A percentile compares a stretch with the other conserved stretches of the same genome.
phyloP scores from a whole-genome alignment of 2,797 vertebrate species.

The Etheostoma perlongum region DNA sequence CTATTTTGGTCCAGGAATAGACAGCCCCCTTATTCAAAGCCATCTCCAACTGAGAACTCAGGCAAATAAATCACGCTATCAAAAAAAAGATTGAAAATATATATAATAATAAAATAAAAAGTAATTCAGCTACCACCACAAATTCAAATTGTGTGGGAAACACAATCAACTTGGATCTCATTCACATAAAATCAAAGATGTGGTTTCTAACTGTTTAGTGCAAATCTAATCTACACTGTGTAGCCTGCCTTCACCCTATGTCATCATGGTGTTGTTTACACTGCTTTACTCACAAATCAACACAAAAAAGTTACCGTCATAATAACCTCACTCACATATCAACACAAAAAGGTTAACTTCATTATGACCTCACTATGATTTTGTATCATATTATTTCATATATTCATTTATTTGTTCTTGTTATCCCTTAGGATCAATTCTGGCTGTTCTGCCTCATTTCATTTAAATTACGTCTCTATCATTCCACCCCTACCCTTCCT shows the following conservation, averaged over 20 bases:
- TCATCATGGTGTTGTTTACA: too few relatives aligned
- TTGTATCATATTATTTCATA: background rate
- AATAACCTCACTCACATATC: background rate
- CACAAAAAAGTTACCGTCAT: background rate
- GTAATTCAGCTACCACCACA: too few relatives aligned
- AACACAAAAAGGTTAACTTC: constrained; percentile 1
- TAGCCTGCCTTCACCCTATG: background rate
- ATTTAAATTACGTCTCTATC: constrained; percentile 8
- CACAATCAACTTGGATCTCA: background rate
- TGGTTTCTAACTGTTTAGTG: constrained; percentile 12
- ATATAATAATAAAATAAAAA: too few relatives aligned
- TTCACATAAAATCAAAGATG: background rate
- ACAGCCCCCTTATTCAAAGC: constrained; percentile 49
- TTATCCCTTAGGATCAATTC: background rate
- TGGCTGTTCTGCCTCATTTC: constrained; percentile 7
- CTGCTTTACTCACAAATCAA: background rate
- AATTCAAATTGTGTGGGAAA: too few relatives aligned
- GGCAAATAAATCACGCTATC: background rate
- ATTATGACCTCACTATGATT: constrained; percentile 12
- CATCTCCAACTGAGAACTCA: constrained; percentile 47
- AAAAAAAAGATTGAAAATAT: too few relatives aligned
- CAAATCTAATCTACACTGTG: background rate
- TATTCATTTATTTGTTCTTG: background rate
- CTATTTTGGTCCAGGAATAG: constrained; percentile 48
- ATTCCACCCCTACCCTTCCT: background rate